A percentile compares a stretch with the other conserved stretches of the same genome.
Evolutionary conservation across 2,888 invertebrate species (phyloP).

Genomic region (Lissonota sp.): DNA sequence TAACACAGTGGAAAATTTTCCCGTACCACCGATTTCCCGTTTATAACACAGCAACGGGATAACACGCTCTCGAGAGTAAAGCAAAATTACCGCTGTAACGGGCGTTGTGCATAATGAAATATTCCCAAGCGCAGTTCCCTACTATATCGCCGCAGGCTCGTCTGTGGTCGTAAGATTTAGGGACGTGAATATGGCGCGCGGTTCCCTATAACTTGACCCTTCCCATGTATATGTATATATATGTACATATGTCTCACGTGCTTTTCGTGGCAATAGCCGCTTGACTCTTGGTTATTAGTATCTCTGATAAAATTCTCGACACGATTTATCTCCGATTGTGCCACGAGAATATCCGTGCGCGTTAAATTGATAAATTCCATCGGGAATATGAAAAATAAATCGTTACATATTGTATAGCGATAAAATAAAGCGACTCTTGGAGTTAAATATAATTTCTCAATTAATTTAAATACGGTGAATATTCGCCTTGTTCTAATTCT

Average conservation of each 20-base stretch:
- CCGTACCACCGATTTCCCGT: conserved; percentile 13
- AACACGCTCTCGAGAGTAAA: conserved; percentile 68
- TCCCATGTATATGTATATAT: no score
- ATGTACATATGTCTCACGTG: background rate
- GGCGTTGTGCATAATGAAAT: conserved; percentile 75
- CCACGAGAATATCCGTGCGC: no score
- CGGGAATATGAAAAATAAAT: no score
- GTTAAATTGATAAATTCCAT: no score
- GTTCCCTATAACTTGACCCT: conserved; percentile 44
- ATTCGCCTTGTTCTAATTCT: no score
- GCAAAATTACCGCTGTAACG: conserved; percentile 74
- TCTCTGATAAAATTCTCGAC: no score
- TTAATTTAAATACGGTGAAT: no score
- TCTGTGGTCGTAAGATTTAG: conserved; percentile 66
- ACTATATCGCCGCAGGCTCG: conserved; percentile 33
- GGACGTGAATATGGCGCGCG: conserved; percentile 61
- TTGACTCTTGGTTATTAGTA: background rate
- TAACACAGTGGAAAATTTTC: conserved; percentile 43
- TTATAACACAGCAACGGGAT: conserved; percentile 54
- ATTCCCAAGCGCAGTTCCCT: conserved; percentile 63
- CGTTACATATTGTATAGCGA: no score
- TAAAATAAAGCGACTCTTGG: no score
- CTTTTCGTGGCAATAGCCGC: background rate
- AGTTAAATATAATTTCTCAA: no score
- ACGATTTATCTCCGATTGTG: no score